Evolutionary conservation across 2,797 vertebrate species (phyloP).

Genomic region (Sciurus vulgaris): DNA sequence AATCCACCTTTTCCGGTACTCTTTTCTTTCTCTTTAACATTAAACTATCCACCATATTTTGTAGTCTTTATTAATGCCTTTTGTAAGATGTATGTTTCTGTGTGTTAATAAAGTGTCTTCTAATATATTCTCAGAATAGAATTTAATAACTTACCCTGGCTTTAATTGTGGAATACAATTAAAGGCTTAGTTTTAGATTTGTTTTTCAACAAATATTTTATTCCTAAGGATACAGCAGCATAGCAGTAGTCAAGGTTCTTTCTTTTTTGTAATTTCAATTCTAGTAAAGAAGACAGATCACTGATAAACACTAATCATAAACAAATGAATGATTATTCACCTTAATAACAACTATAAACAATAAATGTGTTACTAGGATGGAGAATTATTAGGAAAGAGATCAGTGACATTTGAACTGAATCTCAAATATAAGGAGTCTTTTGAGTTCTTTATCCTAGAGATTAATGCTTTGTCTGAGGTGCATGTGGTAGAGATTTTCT

Average conservation of each 20-base stretch:
- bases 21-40: background rate
- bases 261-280: background rate
- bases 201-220: conserved; percentile 16
- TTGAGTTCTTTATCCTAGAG: too few species aligned
- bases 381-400: background rate
- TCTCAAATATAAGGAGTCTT: background rate
- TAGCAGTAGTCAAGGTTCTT: background rate
- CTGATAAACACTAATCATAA: background rate
- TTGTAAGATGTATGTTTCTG: background rate
- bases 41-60: background rate
- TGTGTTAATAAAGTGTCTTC: background rate
- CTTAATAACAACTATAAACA: background rate
- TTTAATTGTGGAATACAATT: background rate
- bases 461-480: too few species aligned
- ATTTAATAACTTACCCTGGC: background rate
- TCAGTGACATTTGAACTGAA: background rate
- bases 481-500: too few species aligned
- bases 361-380: background rate
- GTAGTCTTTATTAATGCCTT: background rate
- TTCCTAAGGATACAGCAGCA: background rate
- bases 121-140: background rate
- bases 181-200: background rate
- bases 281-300: background rate
- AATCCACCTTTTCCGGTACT: background rate
- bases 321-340: background rate